Base-by-base conservation (phyloP, 2,888 invertebrate species). In the Dione vanillae region DNA sequence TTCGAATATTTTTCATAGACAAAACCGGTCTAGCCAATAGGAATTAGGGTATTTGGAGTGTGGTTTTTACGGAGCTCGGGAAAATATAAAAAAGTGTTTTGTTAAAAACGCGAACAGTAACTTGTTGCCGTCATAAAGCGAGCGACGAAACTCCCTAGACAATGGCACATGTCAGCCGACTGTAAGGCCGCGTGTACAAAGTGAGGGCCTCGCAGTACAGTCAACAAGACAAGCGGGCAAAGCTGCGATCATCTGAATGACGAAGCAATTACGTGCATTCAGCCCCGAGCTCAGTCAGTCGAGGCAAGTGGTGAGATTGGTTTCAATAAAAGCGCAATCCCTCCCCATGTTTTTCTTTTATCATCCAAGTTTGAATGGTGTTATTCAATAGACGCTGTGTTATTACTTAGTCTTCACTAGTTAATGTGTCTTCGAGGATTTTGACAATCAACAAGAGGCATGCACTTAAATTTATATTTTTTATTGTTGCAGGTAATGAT, bases 321-420 rank as follows among this genome's bases (percentile, higher is more conserved):
- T 92, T 91, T 90, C 91, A 91, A 93, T 92, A 92, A 92, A 92
- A 92, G 91, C 88, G 85, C 91, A 90, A 84, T 84, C 86, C 88
- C 89, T 83, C 88, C 88, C 90, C 87, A 85, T 90, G 92, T 92
- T 92, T 91, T 92, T 91, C 92, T 92, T 92, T 92, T 90, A 90
- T 90, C 91, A 85, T 84, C 86, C 82, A 83, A 86, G 85, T 84
- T 83, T 88, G 90, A 89, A 91, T 85, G 89, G 85, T 80, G 88
- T 89, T 89, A 87, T 89, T 85, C 90, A 86, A 81, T 80, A 83
- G 81, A 75, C 72, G 75, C 75, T 76, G 70, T 77, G 74, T 74
- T 71, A 73, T 73, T 77, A 77, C 74, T 77, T 75, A 77, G 71
- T 71, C 74, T 73, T 67, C 49, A 69, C 67, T 72, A 73, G 71